Conservation (phyloP, 2,888 invertebrate species). For the Prenolepis imparis region DNA sequence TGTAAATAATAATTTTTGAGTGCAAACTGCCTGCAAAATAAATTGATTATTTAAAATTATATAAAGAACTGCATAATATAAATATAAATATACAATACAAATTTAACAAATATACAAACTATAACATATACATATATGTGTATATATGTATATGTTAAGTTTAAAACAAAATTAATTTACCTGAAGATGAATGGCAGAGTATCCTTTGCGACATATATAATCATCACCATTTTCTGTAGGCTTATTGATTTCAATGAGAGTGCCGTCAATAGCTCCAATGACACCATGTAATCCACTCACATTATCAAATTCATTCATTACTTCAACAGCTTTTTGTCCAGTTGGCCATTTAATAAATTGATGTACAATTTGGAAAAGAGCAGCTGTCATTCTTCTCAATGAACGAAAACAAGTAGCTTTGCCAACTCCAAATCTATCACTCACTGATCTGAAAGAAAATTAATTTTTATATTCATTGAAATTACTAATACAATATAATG, state of each 20-base stretch:
- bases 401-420: slow-evolving; percentile 16
- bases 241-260: neutral
- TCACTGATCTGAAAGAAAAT: slow-evolving; percentile 18
- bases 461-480: neutral
- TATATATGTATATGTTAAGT: neutral
- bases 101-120: neutral
- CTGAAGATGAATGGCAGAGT: neutral
- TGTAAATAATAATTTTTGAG: slow-evolving; percentile 9
- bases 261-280: slow-evolving; percentile 16
- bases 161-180: neutral
- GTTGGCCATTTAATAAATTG: slow-evolving; percentile 18
- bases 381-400: neutral
- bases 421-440: neutral
- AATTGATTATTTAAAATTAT: neutral
- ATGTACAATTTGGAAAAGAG: slow-evolving; percentile 1
- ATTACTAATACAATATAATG: too few relatives aligned
- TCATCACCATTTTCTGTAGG: slow-evolving; percentile 8
- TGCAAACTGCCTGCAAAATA: slow-evolving; percentile 3
- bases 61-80: neutral
- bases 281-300: slow-evolving; percentile 4
- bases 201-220: neutral
- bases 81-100: neutral
- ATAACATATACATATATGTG: too few relatives aligned
- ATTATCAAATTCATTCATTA: slow-evolving; percentile 1
- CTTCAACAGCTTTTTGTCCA: slow-evolving; percentile 7